Evolutionary conservation across 2,113 vertebrate species (phyloP).

Genomic region (Chlorodrepanis virens): DNA sequence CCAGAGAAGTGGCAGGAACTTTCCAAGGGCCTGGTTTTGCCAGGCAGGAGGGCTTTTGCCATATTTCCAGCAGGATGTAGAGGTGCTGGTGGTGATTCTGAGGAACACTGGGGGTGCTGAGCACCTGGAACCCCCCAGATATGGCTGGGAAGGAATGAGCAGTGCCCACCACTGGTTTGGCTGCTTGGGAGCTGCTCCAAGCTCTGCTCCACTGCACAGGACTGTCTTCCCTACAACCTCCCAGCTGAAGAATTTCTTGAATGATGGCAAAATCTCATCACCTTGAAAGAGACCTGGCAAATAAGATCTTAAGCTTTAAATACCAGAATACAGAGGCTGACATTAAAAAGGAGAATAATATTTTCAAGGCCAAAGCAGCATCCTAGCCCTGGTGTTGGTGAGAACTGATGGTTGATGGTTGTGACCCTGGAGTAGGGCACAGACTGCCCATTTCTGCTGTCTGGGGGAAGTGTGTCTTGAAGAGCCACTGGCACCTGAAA

Average conservation of each 20-base stretch:
- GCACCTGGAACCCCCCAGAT: not conserved
- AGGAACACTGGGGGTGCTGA: not conserved
- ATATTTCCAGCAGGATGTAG: not conserved
- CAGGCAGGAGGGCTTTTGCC: not conserved
- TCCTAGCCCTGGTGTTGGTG: not conserved
- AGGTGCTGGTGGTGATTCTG: not conserved
- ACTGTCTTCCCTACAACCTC: not conserved
- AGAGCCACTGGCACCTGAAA: fast-evolving
- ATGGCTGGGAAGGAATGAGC: not conserved
- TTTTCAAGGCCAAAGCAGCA: not conserved
- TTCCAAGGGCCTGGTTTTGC: slow-evolving; percentile 24
- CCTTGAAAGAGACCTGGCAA: not conserved
- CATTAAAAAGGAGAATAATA: not conserved
- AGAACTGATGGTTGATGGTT: not conserved
- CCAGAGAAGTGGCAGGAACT: slow-evolving; percentile 42
- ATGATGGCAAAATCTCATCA: not conserved
- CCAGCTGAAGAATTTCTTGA: not conserved
- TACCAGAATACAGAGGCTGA: not conserved
- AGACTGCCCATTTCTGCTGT: not conserved
- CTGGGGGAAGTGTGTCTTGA: fast-evolving
- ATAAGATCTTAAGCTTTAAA: not conserved
- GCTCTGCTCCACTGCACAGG: fast-evolving
- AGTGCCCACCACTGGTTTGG: not conserved
- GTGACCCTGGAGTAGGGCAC: not conserved
- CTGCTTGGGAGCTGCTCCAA: not conserved